phyloP scores from a whole-genome alignment of 2,113 vertebrate species.

The Dolichallabes microphthalmus region DNA sequence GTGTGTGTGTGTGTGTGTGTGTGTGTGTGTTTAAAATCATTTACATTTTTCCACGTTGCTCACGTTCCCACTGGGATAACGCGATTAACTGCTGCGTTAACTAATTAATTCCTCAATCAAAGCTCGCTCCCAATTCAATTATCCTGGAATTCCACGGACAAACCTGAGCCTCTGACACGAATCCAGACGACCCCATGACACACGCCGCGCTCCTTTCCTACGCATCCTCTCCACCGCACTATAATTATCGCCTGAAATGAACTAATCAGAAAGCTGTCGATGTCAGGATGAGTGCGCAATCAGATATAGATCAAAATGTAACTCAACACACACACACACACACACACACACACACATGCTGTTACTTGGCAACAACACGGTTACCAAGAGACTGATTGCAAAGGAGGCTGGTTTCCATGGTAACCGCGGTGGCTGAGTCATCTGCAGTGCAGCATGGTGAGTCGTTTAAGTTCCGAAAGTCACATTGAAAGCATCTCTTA shows the following conservation, averaged over 20 bases:
- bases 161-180: neutral
- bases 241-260: neutral
- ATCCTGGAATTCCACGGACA: neutral
- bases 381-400: conserved; percentile 62
- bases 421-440: conserved; percentile 62
- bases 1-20: neutral
- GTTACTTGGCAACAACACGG: conserved; percentile 62
- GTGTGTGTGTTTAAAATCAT: neutral
- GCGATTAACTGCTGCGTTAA: neutral
- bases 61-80: neutral
- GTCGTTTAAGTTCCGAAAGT: conserved; percentile 47
- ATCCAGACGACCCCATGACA: neutral
- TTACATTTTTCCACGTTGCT: neutral
- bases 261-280: conserved; percentile 13
- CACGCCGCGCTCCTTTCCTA: neutral
- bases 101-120: neutral
- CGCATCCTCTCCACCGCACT: neutral
- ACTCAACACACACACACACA: conserved; percentile 42
- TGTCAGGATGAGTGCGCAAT: conserved; percentile 21
- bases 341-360: conserved; percentile 38
- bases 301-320: conserved; percentile 43
- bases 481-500: conserved; percentile 42
- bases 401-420: conserved; percentile 60
- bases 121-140: neutral
- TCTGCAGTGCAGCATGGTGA: conserved; percentile 58